Base-by-base conservation (phyloP, 2,888 invertebrate genomes). In the Hoplodrina ambigua region DNA sequence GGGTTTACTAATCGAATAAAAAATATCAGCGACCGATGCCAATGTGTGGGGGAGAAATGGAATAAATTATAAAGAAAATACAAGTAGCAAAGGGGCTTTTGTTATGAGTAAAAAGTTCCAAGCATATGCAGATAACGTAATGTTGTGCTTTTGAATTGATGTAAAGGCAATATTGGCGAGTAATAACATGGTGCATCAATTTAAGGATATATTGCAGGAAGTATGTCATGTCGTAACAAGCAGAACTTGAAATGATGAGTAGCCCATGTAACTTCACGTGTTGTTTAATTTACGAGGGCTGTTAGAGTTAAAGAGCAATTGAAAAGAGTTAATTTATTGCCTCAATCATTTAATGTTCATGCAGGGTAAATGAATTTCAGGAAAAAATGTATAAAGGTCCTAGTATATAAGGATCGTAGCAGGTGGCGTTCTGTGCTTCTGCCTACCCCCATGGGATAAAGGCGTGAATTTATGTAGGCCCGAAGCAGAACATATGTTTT, bases 1-100 rank as follows among this genome's bases (percentile, higher is more conserved):
- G 96, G 96, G 96, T 95, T 96, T 96, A 95, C 96, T 96, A 96
- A 96, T 96, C 96, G 96, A 96, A 96, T 96, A 96, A 96, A 96
- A 95, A 96, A 96, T 96, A 96, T 96, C 96, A 96, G 96, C 95
- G 95, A 93, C 95, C 95, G 94, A 95, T 95, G 95, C 94, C 94
- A 93, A 94, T 94, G 94, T 94, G 89, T 94, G 93, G 95, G 95
- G 96, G 95, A 93, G 94, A 88, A 93, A 93, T 90, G 92, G 96
- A 96, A 95, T 96, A 96, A 95, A 96, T 96, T 95, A 96, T 94
- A 93, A 95, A 95, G 95, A 95, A 96, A 94, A 95, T 94, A 94
- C 92, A 95, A 95, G 94, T 91, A 93, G 93, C 94, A 87, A 89
- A 92, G 94, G 95, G 95, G 93, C 89, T 88, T 87, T 89, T 92